Conservation (phyloP, 92 coral and sea anemone species). For the Ricordea florida region DNA sequence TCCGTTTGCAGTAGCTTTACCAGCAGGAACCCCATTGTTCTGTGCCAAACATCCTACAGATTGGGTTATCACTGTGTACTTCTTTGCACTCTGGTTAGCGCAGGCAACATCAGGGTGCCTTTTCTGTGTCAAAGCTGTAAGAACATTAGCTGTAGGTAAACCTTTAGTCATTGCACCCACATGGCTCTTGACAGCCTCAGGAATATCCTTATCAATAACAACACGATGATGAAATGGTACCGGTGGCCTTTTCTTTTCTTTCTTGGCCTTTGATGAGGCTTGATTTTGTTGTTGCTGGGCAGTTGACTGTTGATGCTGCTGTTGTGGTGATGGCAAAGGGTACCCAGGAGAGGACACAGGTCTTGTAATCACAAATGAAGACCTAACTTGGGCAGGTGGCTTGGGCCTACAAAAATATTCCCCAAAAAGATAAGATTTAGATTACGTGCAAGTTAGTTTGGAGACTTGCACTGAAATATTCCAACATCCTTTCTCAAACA, state of each 20-base stretch:
- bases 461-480: too few species aligned
- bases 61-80: constrained; percentile 58
- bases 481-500: too few species aligned
- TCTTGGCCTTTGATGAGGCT: constrained; percentile 80
- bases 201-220: constrained; percentile 61
- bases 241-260: constrained; percentile 87
- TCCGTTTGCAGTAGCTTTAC: too few species aligned
- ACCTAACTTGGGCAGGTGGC: constrained; percentile 82
- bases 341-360: constrained; percentile 87
- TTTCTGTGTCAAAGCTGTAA: constrained; percentile 75
- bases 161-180: constrained; percentile 89
- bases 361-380: constrained; percentile 91
- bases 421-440: too few species aligned
- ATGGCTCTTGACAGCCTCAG: constrained; percentile 72
- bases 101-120: constrained; percentile 75
- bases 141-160: constrained; percentile 76
- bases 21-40: too few species aligned
- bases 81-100: constrained; percentile 46
- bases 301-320: constrained; percentile 65
- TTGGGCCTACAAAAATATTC: constrained; percentile 56
- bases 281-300: constrained; percentile 56
- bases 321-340: constrained; percentile 82
- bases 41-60: too few species aligned
- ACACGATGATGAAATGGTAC: constrained; percentile 94
- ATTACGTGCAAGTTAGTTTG: too few species aligned